A percentile compares a stretch with the other conserved stretches of the same genome.
phyloP scores from a whole-genome alignment of 1,140 invertebrate genomes.

The Trinorchestia longiramus region DNA sequence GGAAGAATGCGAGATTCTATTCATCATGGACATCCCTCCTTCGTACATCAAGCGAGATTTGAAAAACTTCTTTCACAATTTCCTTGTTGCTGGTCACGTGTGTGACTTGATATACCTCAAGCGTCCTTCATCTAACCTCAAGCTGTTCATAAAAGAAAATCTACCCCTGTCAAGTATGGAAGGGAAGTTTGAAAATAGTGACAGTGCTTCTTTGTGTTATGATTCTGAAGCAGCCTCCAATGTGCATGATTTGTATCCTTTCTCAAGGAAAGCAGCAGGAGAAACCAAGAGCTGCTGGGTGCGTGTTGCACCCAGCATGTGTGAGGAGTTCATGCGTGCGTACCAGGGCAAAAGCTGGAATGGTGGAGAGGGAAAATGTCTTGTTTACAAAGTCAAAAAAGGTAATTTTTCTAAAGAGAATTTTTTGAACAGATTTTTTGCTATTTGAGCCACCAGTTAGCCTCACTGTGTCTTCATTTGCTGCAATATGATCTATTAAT shows the following conservation, averaged over 20 bases:
- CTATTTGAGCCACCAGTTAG: neutral
- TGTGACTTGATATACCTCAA: slow-evolving; percentile 27
- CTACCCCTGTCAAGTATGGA: neutral
- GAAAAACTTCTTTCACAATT: slow-evolving; percentile 6
- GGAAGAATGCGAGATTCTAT: neutral
- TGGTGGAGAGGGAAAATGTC: neutral
- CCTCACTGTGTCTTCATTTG: too few relatives aligned
- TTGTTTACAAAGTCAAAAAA: neutral
- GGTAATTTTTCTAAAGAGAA: neutral
- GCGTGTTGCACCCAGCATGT: neutral
- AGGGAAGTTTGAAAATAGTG: neutral
- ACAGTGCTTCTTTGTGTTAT: neutral
- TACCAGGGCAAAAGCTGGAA: neutral
- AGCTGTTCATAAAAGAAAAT: slow-evolving; percentile 22
- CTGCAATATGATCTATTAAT: too few relatives aligned
- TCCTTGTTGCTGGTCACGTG: neutral
- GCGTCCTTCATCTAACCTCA: neutral
- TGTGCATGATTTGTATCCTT: slow-evolving; percentile 29
- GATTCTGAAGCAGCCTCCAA: neutral
- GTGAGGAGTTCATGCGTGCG: neutral
- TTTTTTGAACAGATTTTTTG: neutral
- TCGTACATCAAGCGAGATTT: neutral
- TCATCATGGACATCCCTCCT: slow-evolving; percentile 19
- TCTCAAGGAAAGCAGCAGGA: neutral
- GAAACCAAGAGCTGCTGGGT: slow-evolving; percentile 9